These are phyloP conservation scores for Bryconaethiops microstoma DNA, from an alignment of 2,797 vertebrate genomes.

Conservation along the genomic window DNA sequence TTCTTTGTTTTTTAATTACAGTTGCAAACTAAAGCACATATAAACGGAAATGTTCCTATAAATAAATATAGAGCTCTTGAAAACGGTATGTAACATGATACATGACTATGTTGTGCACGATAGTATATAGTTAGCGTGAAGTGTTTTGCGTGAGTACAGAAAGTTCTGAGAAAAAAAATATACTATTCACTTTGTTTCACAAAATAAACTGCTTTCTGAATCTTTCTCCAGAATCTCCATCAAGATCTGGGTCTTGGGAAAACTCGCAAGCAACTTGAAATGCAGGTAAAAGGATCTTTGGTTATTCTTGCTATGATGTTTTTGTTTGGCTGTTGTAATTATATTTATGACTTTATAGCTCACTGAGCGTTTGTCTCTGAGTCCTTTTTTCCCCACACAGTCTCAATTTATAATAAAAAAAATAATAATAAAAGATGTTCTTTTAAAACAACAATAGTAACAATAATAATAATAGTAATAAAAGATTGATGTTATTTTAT, in stretches of 20 bases:
- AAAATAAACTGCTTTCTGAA: not conserved
- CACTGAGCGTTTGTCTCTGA: not conserved
- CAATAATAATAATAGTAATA: no score
- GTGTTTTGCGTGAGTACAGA: not conserved
- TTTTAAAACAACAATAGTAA: no score
- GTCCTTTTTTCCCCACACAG: no score
- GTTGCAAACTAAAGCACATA: not conserved
- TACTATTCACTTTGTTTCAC: not conserved
- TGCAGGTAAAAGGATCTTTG: conserved; percentile 61
- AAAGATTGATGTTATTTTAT: no score
- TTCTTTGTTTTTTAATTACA: not conserved
- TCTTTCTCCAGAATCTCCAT: conserved; percentile 53
- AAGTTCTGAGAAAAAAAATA: not conserved
- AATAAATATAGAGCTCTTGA: not conserved
- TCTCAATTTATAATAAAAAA: no score
- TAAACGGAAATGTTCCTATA: not conserved
- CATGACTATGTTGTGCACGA: not conserved
- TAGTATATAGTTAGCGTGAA: not conserved
- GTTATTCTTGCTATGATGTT: not conserved
- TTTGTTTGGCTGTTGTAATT: not conserved
- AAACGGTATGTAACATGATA: not conserved
- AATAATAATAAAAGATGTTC: no score
- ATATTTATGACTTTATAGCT: not conserved
- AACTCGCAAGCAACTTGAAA: conserved; percentile 59
- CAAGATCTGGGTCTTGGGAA: conserved; percentile 55